Evolutionary conservation across 1,140 invertebrate genomes (phyloP), one percentile per base, ranked within the genome.

Genomic region (Argopecten irradians): DNA sequence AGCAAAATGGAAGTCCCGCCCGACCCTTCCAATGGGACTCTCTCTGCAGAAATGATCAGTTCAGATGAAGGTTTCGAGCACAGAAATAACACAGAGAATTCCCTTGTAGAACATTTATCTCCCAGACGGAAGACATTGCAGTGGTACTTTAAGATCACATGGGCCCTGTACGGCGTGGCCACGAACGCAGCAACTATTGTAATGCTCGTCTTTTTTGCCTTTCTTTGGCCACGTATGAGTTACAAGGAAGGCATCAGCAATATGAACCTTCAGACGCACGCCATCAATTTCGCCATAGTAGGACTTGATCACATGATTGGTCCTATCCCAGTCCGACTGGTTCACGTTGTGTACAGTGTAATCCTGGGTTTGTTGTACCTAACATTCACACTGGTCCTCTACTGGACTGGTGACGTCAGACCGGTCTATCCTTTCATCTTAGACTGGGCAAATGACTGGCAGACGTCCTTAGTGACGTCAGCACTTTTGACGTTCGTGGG

Each of bases 101-200:
- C 22, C 28, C 16, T 71, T 8, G 22, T n/a, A 5, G 7, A 11
- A 14, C 9, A 11, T 39, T 39, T 13, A 39, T 39, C 55, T 28
- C n/a, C 55, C 28, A 71, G n/a, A 71, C 22, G n/a, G 55, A 71
- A 71, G 22, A 71, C 55, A 71, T 71, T 71, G 16, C 55, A 71
- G n/a, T 71, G 55, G 55, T 71, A 71, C n/a, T 71, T 71, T 71
- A 71, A 71, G 22, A 28, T 71, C 55, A 71, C 55, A n/a, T 71
- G 55, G 55, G 55, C 55, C n/a, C 55, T 71, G n/a, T 71, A 71
- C n/a, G 55, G 14, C 11, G 22, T 71, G 55, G 55, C n/a, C 22
- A 16, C 55, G n/a, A n/a, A 71, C n/a, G 55, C 55, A 5, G 55
- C 55, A 3, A 5, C n/a, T 28, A 28, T 71, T 5, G 55, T 71